phyloP scores from a whole-genome alignment of 2,797 vertebrate genomes.

The Podarcis lilfordi region DNA sequence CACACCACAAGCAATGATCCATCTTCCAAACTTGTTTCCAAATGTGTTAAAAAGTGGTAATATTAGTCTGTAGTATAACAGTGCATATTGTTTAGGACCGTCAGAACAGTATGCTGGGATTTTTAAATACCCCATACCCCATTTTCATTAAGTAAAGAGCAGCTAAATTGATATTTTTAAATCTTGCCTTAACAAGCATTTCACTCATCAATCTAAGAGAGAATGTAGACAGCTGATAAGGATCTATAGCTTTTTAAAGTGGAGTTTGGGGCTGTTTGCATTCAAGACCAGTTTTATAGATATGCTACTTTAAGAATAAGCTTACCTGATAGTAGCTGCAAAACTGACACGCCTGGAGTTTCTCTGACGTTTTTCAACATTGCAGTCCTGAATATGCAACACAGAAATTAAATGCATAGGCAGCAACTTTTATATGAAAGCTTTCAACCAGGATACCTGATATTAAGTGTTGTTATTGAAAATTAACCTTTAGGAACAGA shows the following conservation, averaged over 20 bases:
- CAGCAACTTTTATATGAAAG: not conserved
- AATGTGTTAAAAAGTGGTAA: too few relatives aligned
- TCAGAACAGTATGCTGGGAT: not conserved
- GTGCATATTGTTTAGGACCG: too few relatives aligned
- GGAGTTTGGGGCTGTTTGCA: not conserved
- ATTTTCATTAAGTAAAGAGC: not conserved
- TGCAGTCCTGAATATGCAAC: slow-evolving; percentile 65
- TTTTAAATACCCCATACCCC: not conserved
- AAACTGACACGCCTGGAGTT: slow-evolving; percentile 83
- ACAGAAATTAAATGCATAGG: not conserved
- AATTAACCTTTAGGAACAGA: not conserved
- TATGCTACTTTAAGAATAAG: slow-evolving; percentile 10
- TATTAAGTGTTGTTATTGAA: not conserved
- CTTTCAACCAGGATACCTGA: not conserved
- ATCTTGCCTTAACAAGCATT: not conserved
- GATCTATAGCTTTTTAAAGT: too few relatives aligned
- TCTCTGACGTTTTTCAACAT: slow-evolving; percentile 70
- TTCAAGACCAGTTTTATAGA: not conserved
- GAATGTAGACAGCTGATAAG: not conserved
- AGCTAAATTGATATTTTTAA: not conserved
- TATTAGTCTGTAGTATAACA: too few relatives aligned
- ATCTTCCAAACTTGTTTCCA: not conserved
- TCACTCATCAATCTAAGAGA: not conserved
- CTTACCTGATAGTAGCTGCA: slow-evolving; percentile 82
- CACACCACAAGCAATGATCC: not conserved